Percentiles rank a stretch among this genome's conserved stretches.
These are phyloP conservation scores for Sinocyclocheilus grahami DNA, from an alignment of 2,113 vertebrate genomes.

Conservation along the genomic window DNA sequence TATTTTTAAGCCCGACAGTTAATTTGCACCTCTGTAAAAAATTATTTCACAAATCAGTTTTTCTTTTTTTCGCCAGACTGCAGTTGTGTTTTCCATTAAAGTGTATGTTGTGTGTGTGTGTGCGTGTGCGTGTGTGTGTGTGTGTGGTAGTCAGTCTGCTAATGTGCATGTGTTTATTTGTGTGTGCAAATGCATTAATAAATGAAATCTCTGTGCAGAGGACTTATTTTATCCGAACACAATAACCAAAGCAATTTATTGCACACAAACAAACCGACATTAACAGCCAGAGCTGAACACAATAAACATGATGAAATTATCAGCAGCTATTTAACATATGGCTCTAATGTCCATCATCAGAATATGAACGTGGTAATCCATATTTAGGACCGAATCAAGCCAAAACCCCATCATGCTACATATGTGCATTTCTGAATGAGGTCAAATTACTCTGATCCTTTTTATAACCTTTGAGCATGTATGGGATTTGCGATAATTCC, in stretches of 20 bases:
- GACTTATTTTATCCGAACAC: slow-evolving; percentile 1
- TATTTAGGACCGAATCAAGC: not conserved
- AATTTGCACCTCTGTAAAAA: slow-evolving; percentile 30
- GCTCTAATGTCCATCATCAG: not conserved
- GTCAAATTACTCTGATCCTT: not conserved
- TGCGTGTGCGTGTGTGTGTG: too few species aligned
- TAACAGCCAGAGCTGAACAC: not conserved
- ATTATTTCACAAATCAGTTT: slow-evolving; percentile 43
- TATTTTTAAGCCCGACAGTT: slow-evolving; percentile 7
- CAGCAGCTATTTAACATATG: not conserved
- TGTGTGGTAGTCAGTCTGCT: too few species aligned
- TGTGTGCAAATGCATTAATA: slow-evolving; percentile 10
- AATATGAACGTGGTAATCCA: not conserved
- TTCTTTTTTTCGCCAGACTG: slow-evolving; percentile 25
- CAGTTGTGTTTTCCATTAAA: slow-evolving; percentile 42
- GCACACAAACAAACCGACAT: not conserved
- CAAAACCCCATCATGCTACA: not conserved
- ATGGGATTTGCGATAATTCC: not conserved
- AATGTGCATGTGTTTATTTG: too few species aligned
- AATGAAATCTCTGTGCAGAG: slow-evolving; percentile 12
- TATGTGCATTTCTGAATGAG: not conserved
- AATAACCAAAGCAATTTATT: not conserved
- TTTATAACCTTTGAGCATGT: not conserved
- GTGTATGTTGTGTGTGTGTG: not conserved
- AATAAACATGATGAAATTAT: not conserved